Evolutionary conservation across 30 jellyfish, hydroid and myxozoan species (phyloP).

Genomic region (Hydractinia echinata): DNA sequence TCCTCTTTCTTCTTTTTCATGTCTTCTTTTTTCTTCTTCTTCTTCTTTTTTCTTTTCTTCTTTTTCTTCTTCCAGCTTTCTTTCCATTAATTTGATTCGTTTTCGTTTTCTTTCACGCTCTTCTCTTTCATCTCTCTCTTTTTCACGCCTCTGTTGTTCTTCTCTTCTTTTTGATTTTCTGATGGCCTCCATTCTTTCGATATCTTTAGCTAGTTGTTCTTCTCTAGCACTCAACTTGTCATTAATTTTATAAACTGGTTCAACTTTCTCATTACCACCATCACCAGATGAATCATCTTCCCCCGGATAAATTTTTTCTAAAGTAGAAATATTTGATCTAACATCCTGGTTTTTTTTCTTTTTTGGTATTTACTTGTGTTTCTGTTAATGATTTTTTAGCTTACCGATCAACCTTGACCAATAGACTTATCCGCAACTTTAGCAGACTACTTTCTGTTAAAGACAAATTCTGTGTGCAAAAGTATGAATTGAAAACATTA

Average conservation of each 20-base stretch:
- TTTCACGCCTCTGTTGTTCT: neutral
- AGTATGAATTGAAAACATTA: too few relatives aligned
- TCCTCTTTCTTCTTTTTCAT: neutral
- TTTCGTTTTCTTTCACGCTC: neutral
- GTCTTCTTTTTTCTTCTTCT: too few relatives aligned
- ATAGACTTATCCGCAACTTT: too few relatives aligned
- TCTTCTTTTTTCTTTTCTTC: slow-evolving; percentile 2
- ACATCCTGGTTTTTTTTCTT: too few relatives aligned
- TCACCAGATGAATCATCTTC: neutral
- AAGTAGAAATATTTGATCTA: too few relatives aligned
- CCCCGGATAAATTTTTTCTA: slow-evolving; percentile 19
- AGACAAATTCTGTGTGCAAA: too few relatives aligned
- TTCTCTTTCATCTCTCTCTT: neutral
- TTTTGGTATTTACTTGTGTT: too few relatives aligned
- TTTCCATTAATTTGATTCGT: neutral
- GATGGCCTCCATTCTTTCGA: neutral
- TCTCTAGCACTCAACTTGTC: slow-evolving; percentile 17
- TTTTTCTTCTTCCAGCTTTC: neutral
- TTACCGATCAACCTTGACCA: too few relatives aligned
- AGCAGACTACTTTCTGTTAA: too few relatives aligned
- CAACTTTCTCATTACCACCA: neutral
- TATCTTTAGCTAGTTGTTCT: slow-evolving; percentile 15
- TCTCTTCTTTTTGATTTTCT: neutral
- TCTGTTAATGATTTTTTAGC: too few relatives aligned
- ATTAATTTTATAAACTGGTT: slow-evolving; percentile 11